A percentile compares a stretch with the other conserved stretches of the same genome.
These are phyloP conservation scores for Perodicticus potto DNA, from an alignment of 2,797 vertebrate species.

Conservation along the genomic window DNA sequence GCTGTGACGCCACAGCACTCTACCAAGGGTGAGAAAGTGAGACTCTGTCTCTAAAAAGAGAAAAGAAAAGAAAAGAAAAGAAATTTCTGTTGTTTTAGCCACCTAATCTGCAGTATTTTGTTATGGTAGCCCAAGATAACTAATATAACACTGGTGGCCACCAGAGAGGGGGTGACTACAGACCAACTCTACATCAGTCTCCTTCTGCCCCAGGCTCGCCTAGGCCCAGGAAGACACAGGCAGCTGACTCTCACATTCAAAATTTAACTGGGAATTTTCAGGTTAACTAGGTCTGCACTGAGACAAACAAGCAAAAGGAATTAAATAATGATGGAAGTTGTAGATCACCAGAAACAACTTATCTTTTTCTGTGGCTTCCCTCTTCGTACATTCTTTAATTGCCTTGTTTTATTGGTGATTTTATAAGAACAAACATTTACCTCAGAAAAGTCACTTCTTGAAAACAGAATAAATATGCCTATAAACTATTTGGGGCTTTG, in stretches of 20 bases:
- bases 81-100: not conserved
- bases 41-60: too few species aligned
- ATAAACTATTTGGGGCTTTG: slow-evolving; percentile 20
- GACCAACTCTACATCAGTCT: not conserved
- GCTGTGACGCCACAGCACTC: too few species aligned
- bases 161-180: not conserved
- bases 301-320: slow-evolving; percentile 4
- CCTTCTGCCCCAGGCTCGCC: not conserved
- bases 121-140: not conserved
- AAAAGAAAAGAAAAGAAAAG: too few species aligned
- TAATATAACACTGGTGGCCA: not conserved
- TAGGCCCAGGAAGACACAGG: not conserved
- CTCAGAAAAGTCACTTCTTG: slow-evolving; percentile 36
- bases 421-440: slow-evolving; percentile 44
- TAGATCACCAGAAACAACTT: not conserved
- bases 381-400: not conserved
- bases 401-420: not conserved
- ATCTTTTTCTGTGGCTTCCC: not conserved
- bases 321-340: not conserved
- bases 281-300: not conserved
- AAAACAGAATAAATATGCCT: slow-evolving; percentile 14
- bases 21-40: too few species aligned
- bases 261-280: not conserved
- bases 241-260: not conserved
- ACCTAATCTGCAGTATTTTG: not conserved